Conservation (phyloP, 2,888 invertebrate genomes). For the Odontocerum albicorne region DNA sequence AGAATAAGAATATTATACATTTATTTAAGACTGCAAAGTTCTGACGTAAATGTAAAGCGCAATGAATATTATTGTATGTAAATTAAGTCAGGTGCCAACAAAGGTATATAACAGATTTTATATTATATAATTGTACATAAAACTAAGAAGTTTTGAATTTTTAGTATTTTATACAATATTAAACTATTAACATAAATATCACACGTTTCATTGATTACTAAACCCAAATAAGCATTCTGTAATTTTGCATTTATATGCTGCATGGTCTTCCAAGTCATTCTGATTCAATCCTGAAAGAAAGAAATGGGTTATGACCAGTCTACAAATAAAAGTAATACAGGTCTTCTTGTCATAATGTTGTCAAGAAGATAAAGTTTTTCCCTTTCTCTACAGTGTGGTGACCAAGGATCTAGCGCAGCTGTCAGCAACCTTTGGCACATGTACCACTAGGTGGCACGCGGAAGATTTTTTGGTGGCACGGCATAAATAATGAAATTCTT, state of each 20-base stretch:
- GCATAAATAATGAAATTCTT: too few relatives aligned
- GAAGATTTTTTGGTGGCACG: too few relatives aligned
- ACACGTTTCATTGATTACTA: constrained; percentile 18
- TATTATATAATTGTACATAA: constrained; percentile 20
- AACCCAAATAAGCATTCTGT: constrained; percentile 3
- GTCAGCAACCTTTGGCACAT: too few relatives aligned
- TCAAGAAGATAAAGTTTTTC: too few relatives aligned
- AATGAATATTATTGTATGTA: constrained; percentile 20
- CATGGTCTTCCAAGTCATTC: background rate
- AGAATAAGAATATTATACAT: too few relatives aligned
- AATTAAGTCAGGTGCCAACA: constrained; percentile 23
- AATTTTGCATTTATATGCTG: background rate
- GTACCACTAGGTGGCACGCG: too few relatives aligned
- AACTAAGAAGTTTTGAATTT: constrained; percentile 6
- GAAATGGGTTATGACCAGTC: too few relatives aligned
- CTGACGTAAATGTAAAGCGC: constrained; percentile 4
- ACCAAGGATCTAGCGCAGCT: too few relatives aligned
- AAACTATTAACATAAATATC: constrained; percentile 27
- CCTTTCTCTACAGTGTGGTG: too few relatives aligned
- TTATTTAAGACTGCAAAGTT: too few relatives aligned
- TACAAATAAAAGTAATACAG: too few relatives aligned
- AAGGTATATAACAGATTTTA: constrained; percentile 16
- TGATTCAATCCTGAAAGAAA: background rate
- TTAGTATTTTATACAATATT: constrained; percentile 20
- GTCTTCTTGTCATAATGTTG: too few relatives aligned